Base-by-base conservation (phyloP, 1,140 invertebrate genomes). In the Rhynchophorus ferrugineus region DNA sequence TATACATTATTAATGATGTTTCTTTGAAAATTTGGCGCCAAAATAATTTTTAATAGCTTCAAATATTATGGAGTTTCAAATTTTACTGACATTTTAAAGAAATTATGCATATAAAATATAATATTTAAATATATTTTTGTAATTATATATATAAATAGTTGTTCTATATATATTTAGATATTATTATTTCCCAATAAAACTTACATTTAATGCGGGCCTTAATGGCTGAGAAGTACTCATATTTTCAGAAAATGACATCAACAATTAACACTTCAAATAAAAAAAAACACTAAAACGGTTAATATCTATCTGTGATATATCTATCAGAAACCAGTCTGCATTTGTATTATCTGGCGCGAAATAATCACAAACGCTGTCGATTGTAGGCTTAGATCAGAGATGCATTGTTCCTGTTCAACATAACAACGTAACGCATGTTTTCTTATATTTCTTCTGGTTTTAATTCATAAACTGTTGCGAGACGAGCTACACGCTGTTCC, bases 201-300 rank as follows among this genome's bases (percentile, higher is more conserved):
- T 60, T 57, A 60, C 58, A 41, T 57, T 60, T 29, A 60, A 50
- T 36, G 48, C 52, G 35, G 55, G 55, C 44, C 55, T 16, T 46
- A 60, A 49, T 14, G 51, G 46, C 36, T 54, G 55, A 13, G 49
- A 51, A 44, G 49, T 54, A 21, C 42, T 58, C 56, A 58, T 58
- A 37, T 37, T 58, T 34, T 48, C 13, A 22, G 39, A 49, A 49
- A 49, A 3, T 41, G 36, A 54, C 44, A 54, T 54, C 44, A 47
- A n/a, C n/a, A n/a, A n/a, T n/a, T n/a, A 54, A 47, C 51, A 54
- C 51, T 54, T n/a, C n/a, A n/a, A n/a, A n/a, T n/a, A n/a, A n/a
- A 18, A 16, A 35, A 54, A 54, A n/a, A 19, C 49, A 52, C 49
- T 52, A 52, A n/a, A 45, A 50, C 29, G 18, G 45, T 21, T 21